These are phyloP conservation scores for Ameiurus melas DNA, from an alignment of 2,113 vertebrate species.

Conservation along the genomic window DNA sequence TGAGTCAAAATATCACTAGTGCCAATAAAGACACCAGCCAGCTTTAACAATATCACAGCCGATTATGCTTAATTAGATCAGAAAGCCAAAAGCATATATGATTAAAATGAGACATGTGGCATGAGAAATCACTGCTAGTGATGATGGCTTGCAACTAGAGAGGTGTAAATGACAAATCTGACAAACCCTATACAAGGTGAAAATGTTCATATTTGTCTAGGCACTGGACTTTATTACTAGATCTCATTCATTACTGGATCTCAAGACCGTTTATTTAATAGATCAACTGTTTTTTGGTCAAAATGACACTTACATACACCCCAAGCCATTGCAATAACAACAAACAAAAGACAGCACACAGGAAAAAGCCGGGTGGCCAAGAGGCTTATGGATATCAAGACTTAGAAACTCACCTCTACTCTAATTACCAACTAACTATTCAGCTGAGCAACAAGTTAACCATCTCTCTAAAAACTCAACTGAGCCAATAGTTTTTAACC, in stretches of 20 bases:
- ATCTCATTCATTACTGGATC: no score
- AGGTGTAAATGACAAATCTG: neutral
- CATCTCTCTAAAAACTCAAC: neutral
- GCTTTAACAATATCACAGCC: neutral
- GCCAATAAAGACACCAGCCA: neutral
- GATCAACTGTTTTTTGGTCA: no score
- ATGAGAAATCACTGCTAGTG: neutral
- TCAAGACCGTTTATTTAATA: neutral
- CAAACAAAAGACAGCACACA: neutral
- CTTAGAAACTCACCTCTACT: neutral
- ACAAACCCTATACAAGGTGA: neutral
- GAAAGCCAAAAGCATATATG: neutral
- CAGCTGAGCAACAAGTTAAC: neutral
- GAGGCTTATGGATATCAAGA: neutral
- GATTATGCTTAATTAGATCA: neutral
- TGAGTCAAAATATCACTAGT: neutral
- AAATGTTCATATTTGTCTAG: neutral
- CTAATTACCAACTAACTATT: neutral
- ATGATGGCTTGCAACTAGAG: neutral
- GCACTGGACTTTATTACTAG: neutral
- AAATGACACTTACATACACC: neutral
- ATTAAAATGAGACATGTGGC: neutral
- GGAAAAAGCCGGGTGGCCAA: neutral
- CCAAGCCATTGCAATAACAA: neutral
- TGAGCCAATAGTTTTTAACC: neutral